Base-by-base conservation (phyloP, 2,888 invertebrate species). In the Chaitophorus viminalis region DNA sequence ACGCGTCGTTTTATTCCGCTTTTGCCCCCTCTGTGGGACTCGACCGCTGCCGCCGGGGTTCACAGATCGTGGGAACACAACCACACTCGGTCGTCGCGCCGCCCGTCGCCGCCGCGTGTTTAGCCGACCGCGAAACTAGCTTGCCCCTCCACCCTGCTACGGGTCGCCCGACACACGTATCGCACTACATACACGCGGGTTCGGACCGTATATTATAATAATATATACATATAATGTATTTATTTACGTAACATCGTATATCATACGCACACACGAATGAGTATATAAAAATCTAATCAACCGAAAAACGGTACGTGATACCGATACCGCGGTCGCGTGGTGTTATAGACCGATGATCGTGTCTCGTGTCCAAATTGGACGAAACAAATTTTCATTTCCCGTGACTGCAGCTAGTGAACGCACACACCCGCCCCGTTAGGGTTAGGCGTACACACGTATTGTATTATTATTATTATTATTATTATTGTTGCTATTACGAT, bases 101-200 rank as follows among this genome's bases (percentile, higher is more conserved):
- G 77, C 31, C 68, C 68, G 60, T 60, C 36, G 68, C 68, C 81
- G 77, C 31, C 68, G 76, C 72, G 74, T 81, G 79, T 75, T 87
- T 75, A 87, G 78, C 74, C 81, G 81, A 87, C 87, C 87, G 87
- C 87, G 87, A 87, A 87, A 87, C 87, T 87, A 65, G 79, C 65
- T 36, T 21, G 52, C 31, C 21, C 76, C 68, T 54, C 18, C 33
- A 11, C 54, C 33, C 5, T 1, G 72, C 33, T 4, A 14, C 18
- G 33, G 8, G 68, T 18, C 72, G 25, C 25, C 82, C n/a, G 18
- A 0, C 14, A 8, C 11, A 65, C 65, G n/a, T 8, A 21, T 25
- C 14, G 1, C 3, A 4, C 14, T 3, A 18, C 54, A 54, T 8
- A 9, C 54, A 9, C 11, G 18, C 5, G 54, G 21, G 25, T 9